Conservation (phyloP, 2,113 vertebrate species). For the Varanus komodoensis region DNA sequence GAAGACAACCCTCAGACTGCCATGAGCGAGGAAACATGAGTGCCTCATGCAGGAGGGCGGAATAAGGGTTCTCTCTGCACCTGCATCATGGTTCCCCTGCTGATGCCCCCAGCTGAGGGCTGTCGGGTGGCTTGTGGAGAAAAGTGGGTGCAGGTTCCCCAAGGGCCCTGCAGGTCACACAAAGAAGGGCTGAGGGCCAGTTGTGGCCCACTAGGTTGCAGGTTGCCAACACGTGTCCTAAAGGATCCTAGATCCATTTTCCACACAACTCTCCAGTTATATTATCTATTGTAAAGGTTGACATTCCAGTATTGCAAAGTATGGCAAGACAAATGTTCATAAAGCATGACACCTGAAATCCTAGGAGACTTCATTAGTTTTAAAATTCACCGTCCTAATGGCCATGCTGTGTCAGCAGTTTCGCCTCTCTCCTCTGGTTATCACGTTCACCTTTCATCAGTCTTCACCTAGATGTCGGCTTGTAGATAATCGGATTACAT, state of each 20-base stretch:
- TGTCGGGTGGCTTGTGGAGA: no score
- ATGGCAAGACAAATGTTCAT: slow-evolving; percentile 29
- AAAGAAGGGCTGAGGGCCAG: no score
- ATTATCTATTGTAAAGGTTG: slow-evolving; percentile 2
- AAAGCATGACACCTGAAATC: background rate
- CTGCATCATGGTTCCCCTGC: no score
- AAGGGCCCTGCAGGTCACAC: no score
- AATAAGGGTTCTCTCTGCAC: no score
- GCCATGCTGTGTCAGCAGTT: slow-evolving; percentile 9
- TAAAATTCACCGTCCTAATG: slow-evolving; percentile 16
- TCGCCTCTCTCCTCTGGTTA: background rate
- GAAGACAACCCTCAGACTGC: no score
- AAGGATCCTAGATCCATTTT: background rate
- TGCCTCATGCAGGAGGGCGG: no score
- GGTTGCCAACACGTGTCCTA: background rate
- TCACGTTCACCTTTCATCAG: slow-evolving; percentile 4
- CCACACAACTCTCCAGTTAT: slow-evolving; percentile 1
- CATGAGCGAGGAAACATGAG: no score
- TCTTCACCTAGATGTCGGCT: background rate
- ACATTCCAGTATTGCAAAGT: background rate
- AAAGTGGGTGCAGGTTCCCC: no score
- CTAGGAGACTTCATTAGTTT: slow-evolving; percentile 3
- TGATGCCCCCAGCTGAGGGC: no score
- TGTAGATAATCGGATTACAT: background rate
- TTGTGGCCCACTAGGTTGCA: no score